Evolutionary conservation across 2,888 invertebrate genomes (phyloP), one percentile per base, ranked within the genome.

Genomic region (Acrocyrtus sp.): DNA sequence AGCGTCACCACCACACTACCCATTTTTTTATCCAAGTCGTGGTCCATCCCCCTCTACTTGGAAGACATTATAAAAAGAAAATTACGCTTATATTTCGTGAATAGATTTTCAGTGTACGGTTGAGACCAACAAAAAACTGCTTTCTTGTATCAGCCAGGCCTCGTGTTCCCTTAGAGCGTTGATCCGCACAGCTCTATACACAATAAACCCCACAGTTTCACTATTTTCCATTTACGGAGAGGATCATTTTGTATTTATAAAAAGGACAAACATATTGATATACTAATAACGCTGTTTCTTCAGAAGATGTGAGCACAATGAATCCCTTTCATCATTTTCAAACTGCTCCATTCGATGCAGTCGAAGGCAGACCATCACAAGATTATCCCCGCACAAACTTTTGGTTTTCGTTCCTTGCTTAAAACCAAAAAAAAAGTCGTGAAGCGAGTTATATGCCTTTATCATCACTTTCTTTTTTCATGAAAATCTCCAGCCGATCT

Each of bases 151-250:
- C n/a, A n/a, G n/a, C n/a, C n/a, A n/a, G 12, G 34, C 19, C 58
- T 58, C 45, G 58, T 58, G 58, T 58, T 58, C 58, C 45, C 58
- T 43, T 58, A 58, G 58, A 58, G 39, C 29, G 22, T 4, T 12
- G 12, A 34, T 12, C 34, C 5, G 12, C 12, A 34, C n/a, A n/a
- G n/a, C n/a, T n/a, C n/a, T n/a, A n/a, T n/a, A n/a, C n/a, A n/a
- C n/a, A n/a, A n/a, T n/a, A n/a, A n/a, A n/a, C n/a, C n/a, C n/a
- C n/a, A n/a, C n/a, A n/a, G n/a, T n/a, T n/a, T n/a, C n/a, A n/a
- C 34, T 34, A 12, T 34, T 12, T 34, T 34, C 34, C 5, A 34
- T 12, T 34, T 34, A 34, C 6, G 34, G n/a, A n/a, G n/a, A n/a
- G n/a, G n/a, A n/a, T n/a, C 39, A 41, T 41, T 54, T 54, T 39